Base-by-base conservation (phyloP, 2,888 invertebrate species). In the Hirtodrosophila trivittata region DNA sequence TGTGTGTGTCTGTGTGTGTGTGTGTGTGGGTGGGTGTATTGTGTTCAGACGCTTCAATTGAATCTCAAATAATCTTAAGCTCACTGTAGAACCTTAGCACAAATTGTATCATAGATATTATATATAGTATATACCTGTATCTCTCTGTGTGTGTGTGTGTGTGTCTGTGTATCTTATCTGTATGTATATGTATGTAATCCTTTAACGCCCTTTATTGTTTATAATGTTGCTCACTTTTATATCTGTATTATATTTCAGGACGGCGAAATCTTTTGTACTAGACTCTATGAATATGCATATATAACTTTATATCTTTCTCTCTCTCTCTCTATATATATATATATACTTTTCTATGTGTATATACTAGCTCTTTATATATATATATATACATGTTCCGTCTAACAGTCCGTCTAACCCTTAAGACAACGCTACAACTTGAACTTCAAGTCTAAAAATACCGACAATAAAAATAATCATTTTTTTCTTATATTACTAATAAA, bases 211-310 rank as follows among this genome's bases (percentile, higher is more conserved):
- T 59, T 60, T 58, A 70, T 73, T 81, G 68, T 21, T 86, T 76
- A 67, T 75, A 83, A 84, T 78, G 55, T 75, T 82, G 85, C 87
- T 89, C 87, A 89, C 87, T 86, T 89, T 89, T 90, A 70, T 87
- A 91, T 91, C 88, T 91, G 90, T 92, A 91, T 92, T 89, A 91
- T 91, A 91, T 92, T 93, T 91, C 93, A 93, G 93, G 93, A 91
- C 93, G 93, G 91, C 92, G 92, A 91, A 92, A 92, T 90, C 92
- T 92, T 89, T 92, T 93, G 89, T 93, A 92, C 92, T 93, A 93
- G 92, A 92, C 90, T 90, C 74, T 87, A 73, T 83, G 69, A 49
- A 60, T 65, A 70, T 66, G 63, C 64, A 75, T 62, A 50, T 63
- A 74, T 65, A 75, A 69, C 57, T 58, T 71, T 28, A 7, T 28